Evolutionary conservation across 2,888 invertebrate species (phyloP).

Genomic region (Drosophila setosimentum): DNA sequence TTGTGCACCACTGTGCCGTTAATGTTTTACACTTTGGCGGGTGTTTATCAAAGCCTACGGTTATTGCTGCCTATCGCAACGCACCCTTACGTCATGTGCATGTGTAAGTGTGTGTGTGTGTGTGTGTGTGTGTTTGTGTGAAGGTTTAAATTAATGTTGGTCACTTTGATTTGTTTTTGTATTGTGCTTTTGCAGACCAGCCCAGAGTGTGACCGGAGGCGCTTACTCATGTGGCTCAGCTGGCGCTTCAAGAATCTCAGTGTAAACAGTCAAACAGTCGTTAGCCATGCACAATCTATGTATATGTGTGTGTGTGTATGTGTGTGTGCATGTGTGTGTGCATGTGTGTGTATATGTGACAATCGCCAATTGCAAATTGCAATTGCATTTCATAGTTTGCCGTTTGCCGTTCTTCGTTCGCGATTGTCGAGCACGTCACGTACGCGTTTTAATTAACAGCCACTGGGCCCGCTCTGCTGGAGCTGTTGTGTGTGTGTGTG

Average conservation of each 20-base stretch:
- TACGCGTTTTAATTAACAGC: slow-evolving; percentile 74
- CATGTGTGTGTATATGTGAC: slow-evolving; percentile 31
- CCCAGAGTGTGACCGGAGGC: slow-evolving; percentile 5
- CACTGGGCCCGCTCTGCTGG: slow-evolving; percentile 30
- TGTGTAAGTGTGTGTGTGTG: slow-evolving; percentile 10
- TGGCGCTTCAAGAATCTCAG: slow-evolving; percentile 20
- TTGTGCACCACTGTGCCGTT: slow-evolving; percentile 59
- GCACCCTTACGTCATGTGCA: slow-evolving; percentile 53
- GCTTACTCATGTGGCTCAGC: slow-evolving; percentile 22
- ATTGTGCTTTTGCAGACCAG: slow-evolving; percentile 9
- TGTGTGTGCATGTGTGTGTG: neutral
- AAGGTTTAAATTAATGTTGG: slow-evolving; percentile 42
- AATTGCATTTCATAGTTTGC: slow-evolving; percentile 29
- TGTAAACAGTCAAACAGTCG: neutral
- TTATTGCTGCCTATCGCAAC: slow-evolving; percentile 57
- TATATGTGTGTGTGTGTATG: slow-evolving; percentile 10
- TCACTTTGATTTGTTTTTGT: slow-evolving; percentile 50
- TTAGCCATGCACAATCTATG: neutral
- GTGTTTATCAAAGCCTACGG: slow-evolving; percentile 76
- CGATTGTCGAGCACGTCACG: slow-evolving; percentile 45
- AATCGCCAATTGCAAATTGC: slow-evolving; percentile 40
- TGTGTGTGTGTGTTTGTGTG: slow-evolving; percentile 10
- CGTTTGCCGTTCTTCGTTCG: slow-evolving; percentile 37
- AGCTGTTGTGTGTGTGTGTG: slow-evolving; percentile 30
- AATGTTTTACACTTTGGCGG: slow-evolving; percentile 74